phyloP scores from a whole-genome alignment of 2,113 vertebrate species.

The Dipodomys stephensi region DNA sequence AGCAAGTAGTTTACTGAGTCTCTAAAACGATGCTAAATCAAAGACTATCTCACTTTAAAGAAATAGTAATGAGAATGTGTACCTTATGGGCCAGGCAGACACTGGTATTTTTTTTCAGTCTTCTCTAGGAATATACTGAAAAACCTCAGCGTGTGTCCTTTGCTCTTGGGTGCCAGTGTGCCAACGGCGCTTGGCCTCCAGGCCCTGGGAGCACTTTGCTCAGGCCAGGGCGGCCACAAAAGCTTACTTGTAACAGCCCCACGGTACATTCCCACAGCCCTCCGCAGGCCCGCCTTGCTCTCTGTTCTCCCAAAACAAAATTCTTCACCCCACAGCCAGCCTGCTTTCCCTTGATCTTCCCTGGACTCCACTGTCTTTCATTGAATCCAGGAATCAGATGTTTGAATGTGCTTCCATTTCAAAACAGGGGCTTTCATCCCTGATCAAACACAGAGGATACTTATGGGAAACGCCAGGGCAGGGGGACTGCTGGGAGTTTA shows the following conservation, averaged over 20 bases:
- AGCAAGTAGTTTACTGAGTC: neutral
- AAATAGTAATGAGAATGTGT: no score
- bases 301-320: neutral
- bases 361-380: constrained; percentile 1
- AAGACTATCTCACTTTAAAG: no score
- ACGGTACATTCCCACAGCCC: no score
- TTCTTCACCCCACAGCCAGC: neutral
- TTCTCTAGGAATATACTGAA: no score
- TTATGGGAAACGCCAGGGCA: neutral
- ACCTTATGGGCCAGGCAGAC: neutral
- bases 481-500: constrained; percentile 15
- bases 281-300: no score
- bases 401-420: constrained; percentile 57
- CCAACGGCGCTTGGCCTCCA: neutral
- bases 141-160: neutral
- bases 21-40: no score
- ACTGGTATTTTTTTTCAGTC: neutral
- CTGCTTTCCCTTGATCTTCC: constrained; percentile 27
- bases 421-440: constrained; percentile 66
- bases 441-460: constrained; percentile 50
- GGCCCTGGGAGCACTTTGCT: no score
- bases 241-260: no score
- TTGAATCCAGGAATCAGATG: constrained; percentile 43
- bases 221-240: no score
- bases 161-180: neutral